Percentiles rank a stretch among this genome's conserved stretches.
phyloP scores from a whole-genome alignment of 2,888 invertebrate genomes.

The Stenodera caucasica region DNA sequence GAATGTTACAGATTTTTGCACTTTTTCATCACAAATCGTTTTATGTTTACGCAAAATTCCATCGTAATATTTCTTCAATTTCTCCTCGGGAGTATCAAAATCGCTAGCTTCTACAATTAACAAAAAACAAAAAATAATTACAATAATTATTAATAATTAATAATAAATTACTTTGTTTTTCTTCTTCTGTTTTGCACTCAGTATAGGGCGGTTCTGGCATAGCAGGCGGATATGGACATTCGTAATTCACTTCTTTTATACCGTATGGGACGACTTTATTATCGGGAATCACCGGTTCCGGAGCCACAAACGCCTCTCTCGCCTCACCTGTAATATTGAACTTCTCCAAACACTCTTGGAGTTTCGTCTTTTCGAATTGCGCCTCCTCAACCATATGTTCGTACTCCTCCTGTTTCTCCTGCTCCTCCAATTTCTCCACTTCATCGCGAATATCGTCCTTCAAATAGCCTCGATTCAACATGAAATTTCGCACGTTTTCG shows the following conservation, averaged over 20 bases:
- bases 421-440: background rate
- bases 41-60: background rate
- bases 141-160: no score
- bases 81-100: background rate
- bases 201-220: background rate
- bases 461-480: slow-evolving; percentile 66
- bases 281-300: background rate
- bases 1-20: background rate
- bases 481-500: slow-evolving; percentile 69
- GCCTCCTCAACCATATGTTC: background rate
- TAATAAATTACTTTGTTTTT: slow-evolving; percentile 2
- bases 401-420: background rate
- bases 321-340: background rate
- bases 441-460: slow-evolving; percentile 55
- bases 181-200: background rate
- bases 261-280: background rate
- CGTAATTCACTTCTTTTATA: background rate
- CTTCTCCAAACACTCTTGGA: background rate
- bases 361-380: background rate
- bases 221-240: background rate
- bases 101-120: background rate
- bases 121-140: background rate
- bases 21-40: background rate
- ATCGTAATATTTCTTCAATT: slow-evolving; percentile 1
- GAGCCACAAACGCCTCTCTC: background rate